These are phyloP conservation scores for Cyclophora albipunctata DNA, from an alignment of 2,888 invertebrate genomes.

Conservation along the genomic window DNA sequence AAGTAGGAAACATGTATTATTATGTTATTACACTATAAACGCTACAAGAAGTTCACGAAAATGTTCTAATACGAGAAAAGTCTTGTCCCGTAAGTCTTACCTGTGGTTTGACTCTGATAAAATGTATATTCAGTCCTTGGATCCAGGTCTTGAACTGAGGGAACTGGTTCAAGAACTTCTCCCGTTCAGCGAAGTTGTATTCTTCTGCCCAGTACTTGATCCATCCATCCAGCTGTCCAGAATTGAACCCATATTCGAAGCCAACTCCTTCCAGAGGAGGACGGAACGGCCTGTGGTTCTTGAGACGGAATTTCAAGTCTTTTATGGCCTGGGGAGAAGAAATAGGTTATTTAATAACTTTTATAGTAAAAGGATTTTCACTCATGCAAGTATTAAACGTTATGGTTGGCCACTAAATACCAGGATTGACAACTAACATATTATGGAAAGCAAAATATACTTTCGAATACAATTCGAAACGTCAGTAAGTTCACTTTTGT, in stretches of 20 bases:
- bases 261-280: conserved; percentile 79
- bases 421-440: too few species aligned
- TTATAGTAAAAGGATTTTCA: neutral
- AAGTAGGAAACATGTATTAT: too few species aligned
- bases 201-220: conserved; percentile 85
- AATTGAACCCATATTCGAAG: conserved; percentile 90
- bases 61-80: too few species aligned
- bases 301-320: conserved; percentile 45
- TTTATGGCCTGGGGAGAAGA: conserved; percentile 36
- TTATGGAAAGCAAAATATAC: too few species aligned
- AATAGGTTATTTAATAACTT: neutral
- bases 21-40: too few species aligned
- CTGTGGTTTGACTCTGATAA: conserved; percentile 80
- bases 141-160: conserved; percentile 86
- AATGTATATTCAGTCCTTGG: conserved; percentile 82
- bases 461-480: too few species aligned
- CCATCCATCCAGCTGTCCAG: conserved; percentile 77
- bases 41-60: too few species aligned
- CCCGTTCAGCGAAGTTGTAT: conserved; percentile 78
- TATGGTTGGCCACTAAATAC: neutral
- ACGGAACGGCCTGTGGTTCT: conserved; percentile 37
- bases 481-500: too few species aligned
- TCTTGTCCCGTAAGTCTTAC: conserved; percentile 25
- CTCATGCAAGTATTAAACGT: neutral
- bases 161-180: conserved; percentile 80